Base-by-base conservation (phyloP, 2,888 invertebrate species). In the Aradus depressus region DNA sequence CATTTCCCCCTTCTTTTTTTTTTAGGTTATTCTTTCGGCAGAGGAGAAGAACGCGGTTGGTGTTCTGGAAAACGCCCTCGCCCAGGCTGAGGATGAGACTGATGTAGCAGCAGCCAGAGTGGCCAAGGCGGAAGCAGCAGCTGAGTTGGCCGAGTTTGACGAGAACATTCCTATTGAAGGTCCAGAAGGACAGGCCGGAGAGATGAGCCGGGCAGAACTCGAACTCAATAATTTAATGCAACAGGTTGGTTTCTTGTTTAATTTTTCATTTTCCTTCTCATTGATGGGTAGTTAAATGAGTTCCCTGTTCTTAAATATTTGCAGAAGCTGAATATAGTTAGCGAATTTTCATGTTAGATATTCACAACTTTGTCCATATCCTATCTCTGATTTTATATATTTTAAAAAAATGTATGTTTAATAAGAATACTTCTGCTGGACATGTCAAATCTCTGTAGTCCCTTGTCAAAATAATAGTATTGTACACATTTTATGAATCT, bases 101-200 rank as follows among this genome's bases (percentile, higher is more conserved):
- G 96, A 96, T 71, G 92, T 90, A 18, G 81, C 83, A 60, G 95
- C 95, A 6, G 90, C 92, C 1, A 79, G 77, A 62, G 85, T 82
- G 1, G 92, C 92, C 3, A 84, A 86, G 62, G 90, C 88, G 3
- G 95, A 96, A 71, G 87, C 81, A 32, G 82, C 83, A 56, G 85
- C 85, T 12, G 90, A 91, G 68, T 75, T 93, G 59, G 92, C 89
- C 1, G 95, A 95, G 71, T 95, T 95, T 71, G 95, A 95, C 71
- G 95, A 96, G 71, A 85, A 80, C 62, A 86, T 91, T 70, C 92
- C 93, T 39, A 75, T 90, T 59, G 86, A 86, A 52, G 86, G 85
- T 50, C 75, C 75, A 55, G 64, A 62, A 34, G 65, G 66, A 52
- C 71, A 72, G 1, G 66, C 64, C 21, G 72, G 72, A 31, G 81